These are phyloP conservation scores for Phocoena sinus DNA, from an alignment of 2,113 vertebrate species.

Conservation along the genomic window DNA sequence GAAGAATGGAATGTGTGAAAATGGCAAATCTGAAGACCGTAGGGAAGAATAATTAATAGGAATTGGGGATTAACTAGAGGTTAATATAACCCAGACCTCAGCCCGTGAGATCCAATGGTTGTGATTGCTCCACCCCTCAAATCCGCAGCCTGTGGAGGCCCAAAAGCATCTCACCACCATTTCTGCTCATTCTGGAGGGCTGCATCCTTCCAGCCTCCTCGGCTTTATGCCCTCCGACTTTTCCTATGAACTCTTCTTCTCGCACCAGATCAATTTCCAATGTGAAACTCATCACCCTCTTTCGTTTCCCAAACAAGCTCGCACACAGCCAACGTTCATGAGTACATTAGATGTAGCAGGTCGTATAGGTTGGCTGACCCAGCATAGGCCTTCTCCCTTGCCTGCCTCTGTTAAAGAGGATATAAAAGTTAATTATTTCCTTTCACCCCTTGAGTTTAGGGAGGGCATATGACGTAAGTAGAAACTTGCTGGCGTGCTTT, in stretches of 20 bases:
- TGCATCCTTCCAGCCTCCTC: too few species aligned
- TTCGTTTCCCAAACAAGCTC: background rate
- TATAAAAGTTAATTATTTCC: background rate
- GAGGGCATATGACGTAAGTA: background rate
- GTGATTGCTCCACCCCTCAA: background rate
- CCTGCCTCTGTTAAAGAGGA: background rate
- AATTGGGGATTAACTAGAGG: background rate
- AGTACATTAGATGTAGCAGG: too few species aligned
- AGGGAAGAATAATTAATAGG: background rate
- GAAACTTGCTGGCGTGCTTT: background rate
- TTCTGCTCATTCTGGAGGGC: background rate
- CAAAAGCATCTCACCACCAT: background rate
- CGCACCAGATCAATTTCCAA: background rate
- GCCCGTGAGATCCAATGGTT: background rate
- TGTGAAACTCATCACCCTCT: background rate
- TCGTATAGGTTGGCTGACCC: background rate
- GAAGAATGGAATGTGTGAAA: background rate
- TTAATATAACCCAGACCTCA: background rate
- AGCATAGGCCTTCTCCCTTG: background rate
- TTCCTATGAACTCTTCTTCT: background rate
- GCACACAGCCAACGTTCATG: rapidly evolving
- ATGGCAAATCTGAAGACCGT: background rate
- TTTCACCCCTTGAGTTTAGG: background rate
- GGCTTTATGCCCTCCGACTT: background rate
- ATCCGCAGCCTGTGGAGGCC: background rate